Evolutionary conservation across 2,888 invertebrate species (phyloP), one percentile per base, ranked within the genome.

Genomic region (Ferdinandea cuprea): DNA sequence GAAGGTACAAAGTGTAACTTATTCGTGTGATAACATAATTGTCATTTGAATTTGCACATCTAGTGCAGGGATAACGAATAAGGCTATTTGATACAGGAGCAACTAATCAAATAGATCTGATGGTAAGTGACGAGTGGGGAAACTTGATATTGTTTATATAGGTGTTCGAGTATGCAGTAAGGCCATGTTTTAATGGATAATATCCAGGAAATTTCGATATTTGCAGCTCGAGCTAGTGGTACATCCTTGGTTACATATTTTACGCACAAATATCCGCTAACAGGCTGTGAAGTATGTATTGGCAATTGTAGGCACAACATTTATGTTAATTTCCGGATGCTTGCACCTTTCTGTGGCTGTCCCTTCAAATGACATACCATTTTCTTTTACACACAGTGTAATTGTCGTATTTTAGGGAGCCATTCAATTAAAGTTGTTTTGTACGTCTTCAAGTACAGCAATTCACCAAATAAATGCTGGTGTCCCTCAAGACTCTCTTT

Each of bases 21-120:
- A 44, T 61, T 73, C 73, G 83, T 83, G 78, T 83, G 78, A 68
- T 73, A 73, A 72, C 83, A 83, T 83, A 83, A 83, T 78, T 78
- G 72, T 73, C 78, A 83, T 72, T 68, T 73, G 72, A 77, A 78
- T 78, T 73, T 78, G 61, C 52, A 54, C 46, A 54, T 69, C 61
- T 13, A 50, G 28, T 74, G 42, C 32, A 35, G 32, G 32, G 40
- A 17, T 19, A 17, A 13, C n/a, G 25, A n/a, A 28, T n/a, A 52
- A 66, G 68, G 68, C 42, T 32, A 69, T 80, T 7, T 32, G 72
- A 79, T 73, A 54, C 42, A 32, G 15, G 8, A 35, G 13, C 69
- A 46, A 59, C 48, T 50, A 59, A 11, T 59, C 50, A 32, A 30
- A 50, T 30, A 50, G 50, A 46, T 56, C 32, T 15, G 5, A 13